Conservation (phyloP, 2,888 invertebrate genomes). For the Gnatocerus cornutus region DNA sequence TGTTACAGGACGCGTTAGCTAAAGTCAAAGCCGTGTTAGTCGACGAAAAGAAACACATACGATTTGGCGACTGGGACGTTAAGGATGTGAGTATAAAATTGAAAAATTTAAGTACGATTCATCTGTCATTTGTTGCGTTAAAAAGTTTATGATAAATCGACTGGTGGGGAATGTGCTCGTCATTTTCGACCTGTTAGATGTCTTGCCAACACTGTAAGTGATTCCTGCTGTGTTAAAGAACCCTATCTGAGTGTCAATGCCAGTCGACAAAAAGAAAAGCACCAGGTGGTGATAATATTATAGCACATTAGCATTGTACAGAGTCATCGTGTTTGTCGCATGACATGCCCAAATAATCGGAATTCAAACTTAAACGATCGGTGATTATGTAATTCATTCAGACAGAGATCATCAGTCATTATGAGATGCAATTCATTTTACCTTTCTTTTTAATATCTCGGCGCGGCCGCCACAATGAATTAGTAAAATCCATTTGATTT, state of each 20-base stretch:
- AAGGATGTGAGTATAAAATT: slow-evolving; percentile 84
- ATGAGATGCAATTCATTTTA: not conserved
- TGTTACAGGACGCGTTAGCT: slow-evolving; percentile 85
- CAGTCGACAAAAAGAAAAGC: slow-evolving; percentile 61
- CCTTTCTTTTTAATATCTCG: not conserved
- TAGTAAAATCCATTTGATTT: no score
- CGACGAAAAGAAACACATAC: slow-evolving; percentile 93
- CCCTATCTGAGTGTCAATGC: slow-evolving; percentile 60
- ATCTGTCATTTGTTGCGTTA: slow-evolving; percentile 21
- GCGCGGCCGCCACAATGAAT: not conserved
- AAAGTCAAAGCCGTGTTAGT: slow-evolving; percentile 89
- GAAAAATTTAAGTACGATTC: not conserved
- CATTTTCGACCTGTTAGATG: slow-evolving; percentile 58
- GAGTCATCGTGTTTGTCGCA: slow-evolving; percentile 43
- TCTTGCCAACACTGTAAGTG: slow-evolving; percentile 53
- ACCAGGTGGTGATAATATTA: slow-evolving; percentile 64
- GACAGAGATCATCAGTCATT: slow-evolving; percentile 9
- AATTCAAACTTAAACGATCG: slow-evolving; percentile 21
- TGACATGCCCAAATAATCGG: slow-evolving; percentile 24
- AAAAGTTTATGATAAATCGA: slow-evolving; percentile 54
- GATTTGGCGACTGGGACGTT: slow-evolving; percentile 94
- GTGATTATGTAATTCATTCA: slow-evolving; percentile 27
- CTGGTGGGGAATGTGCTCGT: slow-evolving; percentile 56
- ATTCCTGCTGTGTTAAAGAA: slow-evolving; percentile 56
- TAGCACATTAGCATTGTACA: slow-evolving; percentile 48